Evolutionary conservation across 2,113 vertebrate genomes (phyloP).

Genomic region (Ahaetulla prasina): DNA sequence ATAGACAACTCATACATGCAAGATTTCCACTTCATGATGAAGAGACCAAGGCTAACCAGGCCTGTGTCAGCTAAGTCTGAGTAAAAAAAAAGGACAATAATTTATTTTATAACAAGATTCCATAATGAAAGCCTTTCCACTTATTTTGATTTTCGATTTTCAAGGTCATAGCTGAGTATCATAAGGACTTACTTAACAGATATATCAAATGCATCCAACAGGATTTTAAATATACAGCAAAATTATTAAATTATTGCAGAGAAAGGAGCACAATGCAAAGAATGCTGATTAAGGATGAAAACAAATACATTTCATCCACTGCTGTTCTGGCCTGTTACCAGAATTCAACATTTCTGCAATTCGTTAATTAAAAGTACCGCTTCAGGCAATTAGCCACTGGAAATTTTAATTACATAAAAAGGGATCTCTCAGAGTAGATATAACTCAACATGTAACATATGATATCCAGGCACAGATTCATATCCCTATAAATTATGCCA

Average conservation of each 20-base stretch:
- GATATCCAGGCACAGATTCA: not conserved
- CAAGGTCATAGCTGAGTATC: not conserved
- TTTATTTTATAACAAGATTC: not conserved
- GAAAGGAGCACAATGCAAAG: not conserved
- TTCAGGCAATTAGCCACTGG: not conserved
- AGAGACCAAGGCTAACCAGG: not conserved
- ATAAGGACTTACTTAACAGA: not conserved
- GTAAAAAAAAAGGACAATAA: not conserved
- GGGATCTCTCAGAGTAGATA: not conserved
- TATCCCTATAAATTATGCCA: not conserved
- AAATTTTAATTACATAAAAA: not conserved
- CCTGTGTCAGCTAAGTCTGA: not conserved
- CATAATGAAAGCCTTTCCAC: not conserved
- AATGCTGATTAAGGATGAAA: not conserved
- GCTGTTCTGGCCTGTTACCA: not conserved
- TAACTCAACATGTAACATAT: not conserved
- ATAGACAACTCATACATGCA: not conserved
- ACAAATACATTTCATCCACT: not conserved
- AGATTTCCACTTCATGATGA: not conserved
- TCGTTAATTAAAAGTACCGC: not conserved
- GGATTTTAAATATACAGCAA: not conserved
- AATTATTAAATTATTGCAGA: rapidly evolving
- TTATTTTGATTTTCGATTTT: not conserved
- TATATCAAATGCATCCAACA: not conserved
- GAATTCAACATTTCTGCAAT: rapidly evolving